Evolutionary conservation across 2,797 vertebrate genomes (phyloP).

Genomic region (Mareca strepera): DNA sequence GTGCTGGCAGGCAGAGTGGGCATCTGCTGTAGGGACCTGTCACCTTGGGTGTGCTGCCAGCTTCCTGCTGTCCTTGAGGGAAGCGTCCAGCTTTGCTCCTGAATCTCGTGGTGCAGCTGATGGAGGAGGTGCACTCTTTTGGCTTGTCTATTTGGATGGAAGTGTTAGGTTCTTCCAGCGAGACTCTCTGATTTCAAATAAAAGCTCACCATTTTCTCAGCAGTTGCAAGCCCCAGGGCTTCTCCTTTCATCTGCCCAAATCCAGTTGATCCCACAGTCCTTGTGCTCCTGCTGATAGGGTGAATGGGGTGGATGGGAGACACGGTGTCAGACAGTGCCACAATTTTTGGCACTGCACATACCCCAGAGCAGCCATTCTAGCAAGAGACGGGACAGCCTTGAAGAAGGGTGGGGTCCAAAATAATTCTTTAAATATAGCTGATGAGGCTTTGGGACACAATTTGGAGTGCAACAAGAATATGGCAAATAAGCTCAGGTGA

Average conservation of each 20-base stretch:
- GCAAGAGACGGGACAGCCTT: background rate
- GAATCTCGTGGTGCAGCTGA: background rate
- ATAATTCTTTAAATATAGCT: background rate
- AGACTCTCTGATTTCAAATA: background rate
- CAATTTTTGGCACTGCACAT: background rate
- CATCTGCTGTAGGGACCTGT: slow-evolving; percentile 12
- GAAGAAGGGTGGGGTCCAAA: background rate
- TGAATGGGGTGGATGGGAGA: background rate
- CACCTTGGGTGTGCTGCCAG: background rate
- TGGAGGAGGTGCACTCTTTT: background rate
- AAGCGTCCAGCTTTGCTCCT: background rate
- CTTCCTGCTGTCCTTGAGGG: background rate
- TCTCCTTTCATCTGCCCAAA: background rate
- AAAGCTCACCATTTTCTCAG: background rate
- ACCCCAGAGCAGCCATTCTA: background rate
- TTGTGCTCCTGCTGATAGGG: background rate
- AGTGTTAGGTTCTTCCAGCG: background rate
- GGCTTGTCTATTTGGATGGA: background rate
- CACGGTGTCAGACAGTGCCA: background rate
- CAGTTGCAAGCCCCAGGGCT: background rate
- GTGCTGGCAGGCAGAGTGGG: background rate
- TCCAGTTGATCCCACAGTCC: background rate
- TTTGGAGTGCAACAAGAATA: background rate
- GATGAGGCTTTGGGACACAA: background rate
- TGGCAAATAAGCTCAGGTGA: background rate